A percentile compares a stretch with the other conserved stretches of the same genome.
These are phyloP conservation scores for Phrynosoma blainvillii DNA, from an alignment of 2,113 vertebrate species.

Conservation along the genomic window DNA sequence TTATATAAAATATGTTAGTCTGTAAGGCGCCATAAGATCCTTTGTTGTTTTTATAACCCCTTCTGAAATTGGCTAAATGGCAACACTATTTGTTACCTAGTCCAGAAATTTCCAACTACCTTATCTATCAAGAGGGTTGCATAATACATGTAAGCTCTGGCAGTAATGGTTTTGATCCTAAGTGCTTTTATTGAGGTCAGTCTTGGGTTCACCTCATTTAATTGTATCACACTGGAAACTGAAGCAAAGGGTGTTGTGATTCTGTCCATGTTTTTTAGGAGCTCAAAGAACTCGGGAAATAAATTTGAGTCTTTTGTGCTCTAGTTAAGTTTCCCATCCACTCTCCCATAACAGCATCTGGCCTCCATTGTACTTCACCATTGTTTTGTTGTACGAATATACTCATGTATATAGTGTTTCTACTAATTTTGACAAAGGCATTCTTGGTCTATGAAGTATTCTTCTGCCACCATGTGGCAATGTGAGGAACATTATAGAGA, in stretches of 20 bases:
- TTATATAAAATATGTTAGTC: too few species aligned
- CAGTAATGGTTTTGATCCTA: neutral
- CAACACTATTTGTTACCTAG: too few species aligned
- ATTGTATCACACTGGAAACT: neutral
- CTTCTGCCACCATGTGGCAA: conserved; percentile 21
- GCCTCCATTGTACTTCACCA: neutral
- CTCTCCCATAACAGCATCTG: neutral
- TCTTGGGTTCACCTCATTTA: neutral
- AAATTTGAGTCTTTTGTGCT: neutral
- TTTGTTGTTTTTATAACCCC: too few species aligned
- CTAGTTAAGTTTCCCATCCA: neutral
- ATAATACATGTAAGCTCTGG: too few species aligned
- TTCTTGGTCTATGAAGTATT: neutral
- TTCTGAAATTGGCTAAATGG: neutral
- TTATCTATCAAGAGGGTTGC: too few species aligned
- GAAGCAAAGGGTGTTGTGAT: neutral
- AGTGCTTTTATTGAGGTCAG: neutral
- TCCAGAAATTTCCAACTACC: too few species aligned
- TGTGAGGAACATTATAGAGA: neutral
- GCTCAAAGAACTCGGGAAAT: neutral
- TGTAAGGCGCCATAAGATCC: too few species aligned
- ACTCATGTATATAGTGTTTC: too few species aligned
- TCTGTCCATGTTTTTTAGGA: neutral
- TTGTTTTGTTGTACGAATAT: neutral
- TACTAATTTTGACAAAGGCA: neutral